Evolutionary conservation across 2,888 invertebrate genomes (phyloP), one percentile per base, ranked within the genome.

Genomic region (Euproctis similis): DNA sequence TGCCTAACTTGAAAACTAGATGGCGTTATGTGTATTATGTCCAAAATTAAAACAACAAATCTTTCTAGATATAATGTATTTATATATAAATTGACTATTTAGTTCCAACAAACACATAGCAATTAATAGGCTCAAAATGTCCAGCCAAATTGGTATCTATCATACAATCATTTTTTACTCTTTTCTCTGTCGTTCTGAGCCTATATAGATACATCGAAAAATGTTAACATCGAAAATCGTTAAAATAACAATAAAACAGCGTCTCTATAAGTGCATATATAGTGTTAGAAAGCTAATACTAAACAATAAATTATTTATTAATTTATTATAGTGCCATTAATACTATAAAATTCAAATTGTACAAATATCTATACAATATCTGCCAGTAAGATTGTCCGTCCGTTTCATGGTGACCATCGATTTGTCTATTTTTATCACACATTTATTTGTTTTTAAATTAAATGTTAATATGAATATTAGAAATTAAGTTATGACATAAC

Each of bases 51-150:
- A 51, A 51, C 45, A 33, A 33, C 31, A 11, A 19, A n/a, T n/a
- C n/a, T 29, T 7, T 30, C 44, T 46, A 43, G 54, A 43, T 59
- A 54, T 49, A 52, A 43, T 62, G 67, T 59, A 63, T 77, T 75
- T 74, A 76, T 74, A 67, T 75, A 66, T 73, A 76, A 70, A 75
- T 59, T 63, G 74, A 70, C 68, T 70, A 72, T 59, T 33, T 26
- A 25, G 11, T 67, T 66, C 56, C 63, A 68, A 69, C 65, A 70
- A 77, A 70, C 54, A 69, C 57, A 60, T 69, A 75, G 72, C 67
- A 62, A 70, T 77, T 78, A 77, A 74, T 59, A 54, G 46, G 59
- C 77, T 59, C 81, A 71, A 62, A 47, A 38, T 37, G 46, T 34
- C 59, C 69, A 67, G 36, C 46, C 70, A 65, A 44, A 52, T 64